Conservation (phyloP, 2,113 vertebrate genomes). For the Psittacula cyanocephala region DNA sequence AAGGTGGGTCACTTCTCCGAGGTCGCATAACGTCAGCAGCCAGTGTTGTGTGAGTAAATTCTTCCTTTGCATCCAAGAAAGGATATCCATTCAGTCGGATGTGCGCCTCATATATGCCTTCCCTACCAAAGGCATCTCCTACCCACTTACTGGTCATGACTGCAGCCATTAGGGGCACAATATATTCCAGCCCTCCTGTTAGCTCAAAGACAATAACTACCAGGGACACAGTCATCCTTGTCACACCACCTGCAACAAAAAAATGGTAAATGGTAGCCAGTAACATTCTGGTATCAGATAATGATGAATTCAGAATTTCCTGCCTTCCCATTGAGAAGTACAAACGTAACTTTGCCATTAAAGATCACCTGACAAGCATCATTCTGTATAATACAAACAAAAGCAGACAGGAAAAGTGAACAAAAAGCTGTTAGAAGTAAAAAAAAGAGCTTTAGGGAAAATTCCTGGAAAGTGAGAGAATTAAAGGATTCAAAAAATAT, state of each 20-base stretch:
- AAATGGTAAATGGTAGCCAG: not conserved
- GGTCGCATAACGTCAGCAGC: conserved; percentile 97
- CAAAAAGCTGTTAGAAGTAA: not conserved
- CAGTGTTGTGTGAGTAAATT: conserved; percentile 95
- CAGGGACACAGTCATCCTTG: conserved; percentile 97
- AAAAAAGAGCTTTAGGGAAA: not conserved
- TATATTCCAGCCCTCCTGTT: conserved; percentile 96
- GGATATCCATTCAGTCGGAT: conserved; percentile 98
- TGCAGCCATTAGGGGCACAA: conserved; percentile 97
- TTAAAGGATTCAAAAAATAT: not conserved
- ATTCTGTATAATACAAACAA: not conserved
- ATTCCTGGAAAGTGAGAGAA: not conserved
- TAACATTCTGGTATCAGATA: not conserved
- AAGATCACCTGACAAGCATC: not conserved
- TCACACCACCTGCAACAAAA: conserved; percentile 88
- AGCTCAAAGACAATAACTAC: conserved; percentile 98
- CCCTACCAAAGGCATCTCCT: conserved; percentile 95
- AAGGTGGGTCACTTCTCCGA: conserved; percentile 85
- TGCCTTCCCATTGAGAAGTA: not conserved
- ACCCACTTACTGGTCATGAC: conserved; percentile 99
- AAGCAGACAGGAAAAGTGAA: not conserved
- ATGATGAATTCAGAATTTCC: not conserved
- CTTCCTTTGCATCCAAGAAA: conserved; percentile 98
- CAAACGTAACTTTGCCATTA: not conserved
- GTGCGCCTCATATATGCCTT: conserved; percentile 98